These are phyloP conservation scores for Guaruba guarouba DNA, from an alignment of 2,113 vertebrate species.

Conservation along the genomic window DNA sequence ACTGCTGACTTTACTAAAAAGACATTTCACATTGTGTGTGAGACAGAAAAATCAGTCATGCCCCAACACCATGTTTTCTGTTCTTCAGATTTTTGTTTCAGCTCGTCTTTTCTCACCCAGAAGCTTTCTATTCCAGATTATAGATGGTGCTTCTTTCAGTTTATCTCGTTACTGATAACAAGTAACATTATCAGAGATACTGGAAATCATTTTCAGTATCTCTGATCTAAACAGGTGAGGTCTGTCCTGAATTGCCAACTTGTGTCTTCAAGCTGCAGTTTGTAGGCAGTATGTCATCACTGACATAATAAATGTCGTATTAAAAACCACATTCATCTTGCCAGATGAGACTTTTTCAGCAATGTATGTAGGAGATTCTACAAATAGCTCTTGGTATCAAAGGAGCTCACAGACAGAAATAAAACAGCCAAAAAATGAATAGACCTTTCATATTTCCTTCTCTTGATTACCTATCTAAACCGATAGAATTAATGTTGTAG, in stretches of 20 bases:
- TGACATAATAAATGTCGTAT: background rate
- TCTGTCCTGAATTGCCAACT: background rate
- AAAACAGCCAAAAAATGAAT: background rate
- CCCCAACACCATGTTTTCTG: background rate
- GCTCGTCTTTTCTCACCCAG: background rate
- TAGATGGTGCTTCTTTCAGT: background rate
- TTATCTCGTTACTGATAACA: background rate
- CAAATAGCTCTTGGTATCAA: background rate
- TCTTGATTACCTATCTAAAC: background rate
- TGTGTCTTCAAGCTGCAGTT: background rate
- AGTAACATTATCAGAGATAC: background rate
- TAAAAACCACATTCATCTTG: background rate
- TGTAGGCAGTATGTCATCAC: background rate
- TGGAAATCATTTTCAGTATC: background rate
- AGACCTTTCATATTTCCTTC: background rate
- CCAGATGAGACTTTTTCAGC: background rate
- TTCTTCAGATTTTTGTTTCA: background rate
- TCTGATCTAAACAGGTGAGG: background rate
- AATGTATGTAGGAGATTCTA: background rate
- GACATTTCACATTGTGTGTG: background rate
- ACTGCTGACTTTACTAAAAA: background rate
- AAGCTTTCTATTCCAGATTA: constrained; percentile 3
- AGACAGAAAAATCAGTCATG: background rate
- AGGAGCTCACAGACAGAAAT: background rate
- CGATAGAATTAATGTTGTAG: background rate